phyloP scores from a whole-genome alignment of 2,888 invertebrate species.

The Lasioglossum morio region DNA sequence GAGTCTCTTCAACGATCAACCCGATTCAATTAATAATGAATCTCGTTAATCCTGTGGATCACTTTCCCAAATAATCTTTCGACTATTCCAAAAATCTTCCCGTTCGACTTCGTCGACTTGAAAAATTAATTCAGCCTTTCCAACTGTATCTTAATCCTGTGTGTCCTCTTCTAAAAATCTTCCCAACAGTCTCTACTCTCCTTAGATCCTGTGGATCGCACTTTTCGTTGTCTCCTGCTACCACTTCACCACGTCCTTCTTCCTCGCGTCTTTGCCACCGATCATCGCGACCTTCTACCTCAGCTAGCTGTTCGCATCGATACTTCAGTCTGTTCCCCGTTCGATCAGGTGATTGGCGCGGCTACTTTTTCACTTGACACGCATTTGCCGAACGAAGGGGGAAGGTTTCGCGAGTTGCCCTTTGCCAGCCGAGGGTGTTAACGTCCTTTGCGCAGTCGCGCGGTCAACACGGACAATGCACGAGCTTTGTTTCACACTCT shows the following conservation, averaged over 20 bases:
- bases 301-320: neutral
- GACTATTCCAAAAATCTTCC: neutral
- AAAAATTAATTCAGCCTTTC: neutral
- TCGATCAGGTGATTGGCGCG: neutral
- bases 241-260: slow-evolving; percentile 37
- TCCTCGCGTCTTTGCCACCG: slow-evolving; percentile 10
- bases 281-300: slow-evolving; percentile 29
- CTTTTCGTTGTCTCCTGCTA: neutral
- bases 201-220: neutral
- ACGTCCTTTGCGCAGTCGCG: neutral
- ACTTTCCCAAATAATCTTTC: neutral
- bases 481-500: neutral
- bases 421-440: neutral
- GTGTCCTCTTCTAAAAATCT: neutral
- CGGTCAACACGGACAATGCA: neutral
- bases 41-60: neutral
- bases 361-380: slow-evolving; percentile 49
- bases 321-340: neutral
- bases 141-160: neutral
- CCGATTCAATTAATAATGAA: neutral
- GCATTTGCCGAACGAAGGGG: neutral
- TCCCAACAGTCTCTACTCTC: neutral
- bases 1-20: neutral
- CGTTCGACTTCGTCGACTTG: neutral
- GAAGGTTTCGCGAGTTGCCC: neutral